Base-by-base conservation (phyloP, 1,140 invertebrate genomes). In the Drosophila tristis region DNA sequence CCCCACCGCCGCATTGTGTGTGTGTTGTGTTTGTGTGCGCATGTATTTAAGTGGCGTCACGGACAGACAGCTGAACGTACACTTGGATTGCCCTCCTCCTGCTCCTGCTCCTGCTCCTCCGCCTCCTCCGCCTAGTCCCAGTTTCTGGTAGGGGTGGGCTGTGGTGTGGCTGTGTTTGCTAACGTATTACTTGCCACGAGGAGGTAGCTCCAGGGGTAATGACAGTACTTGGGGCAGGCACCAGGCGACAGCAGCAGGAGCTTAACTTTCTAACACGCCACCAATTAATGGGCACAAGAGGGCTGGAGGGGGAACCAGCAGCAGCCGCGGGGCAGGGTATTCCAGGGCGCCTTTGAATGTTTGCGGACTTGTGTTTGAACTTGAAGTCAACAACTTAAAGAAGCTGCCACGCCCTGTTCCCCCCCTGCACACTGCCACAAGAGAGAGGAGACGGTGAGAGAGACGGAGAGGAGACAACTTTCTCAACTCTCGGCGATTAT, bases 201-300 rank as follows among this genome's bases (percentile, higher is more conserved):
- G 35, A 8, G 13, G 11, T 76, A 55, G 72, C 72, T 56, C 29
- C 72, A 57, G 73, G 66, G 73, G 73, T 76, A 67, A 76, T 76
- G 73, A 75, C 73, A 70, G 66, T 45, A 70, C 66, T 49, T 70
- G 66, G 57, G 49, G 66, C 66, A 70, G 53, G 66, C 31, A 31
- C 49, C 48, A 47, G 64, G 62, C 44, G 64, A 55, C 44, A 47
- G 47, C 66, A 72, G 71, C 68, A 64, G 60, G 70, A 76, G 74
- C 74, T 76, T 76, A 76, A 76, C 74, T 76, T 76, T 73, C 73
- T 76, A 76, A 76, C 74, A 76, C 73, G 74, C 74, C 74, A 76
- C 74, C 74, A 76, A 76, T 76, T 76, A 76, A 75, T 75, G 73
- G 72, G 49, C 53, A 55, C 26, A 48, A 13, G 20, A 20, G 1